A percentile compares a stretch with the other conserved stretches of the same genome.
Conservation (phyloP, 2,888 invertebrate genomes). For the Tetheella fluctuosa region DNA sequence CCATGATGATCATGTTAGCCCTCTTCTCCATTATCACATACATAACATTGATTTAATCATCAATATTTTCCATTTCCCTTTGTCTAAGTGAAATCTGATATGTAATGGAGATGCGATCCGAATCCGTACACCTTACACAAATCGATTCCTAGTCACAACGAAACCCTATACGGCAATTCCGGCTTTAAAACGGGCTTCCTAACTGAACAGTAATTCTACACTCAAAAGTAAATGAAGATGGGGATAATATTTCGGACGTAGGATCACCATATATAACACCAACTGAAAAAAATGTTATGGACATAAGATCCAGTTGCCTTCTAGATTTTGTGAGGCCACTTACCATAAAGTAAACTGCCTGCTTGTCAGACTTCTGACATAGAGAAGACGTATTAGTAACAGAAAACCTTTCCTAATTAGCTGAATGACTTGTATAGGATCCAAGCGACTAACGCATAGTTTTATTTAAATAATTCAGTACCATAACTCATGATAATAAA, state of each 20-base stretch:
- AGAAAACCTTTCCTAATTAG: no score
- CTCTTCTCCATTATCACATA: background rate
- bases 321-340: no score
- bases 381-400: no score
- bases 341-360: no score
- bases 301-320: no score
- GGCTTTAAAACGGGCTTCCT: constrained; percentile 46
- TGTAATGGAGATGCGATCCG: constrained; percentile 10
- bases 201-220: constrained; percentile 39
- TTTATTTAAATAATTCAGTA: no score
- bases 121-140: constrained; percentile 32
- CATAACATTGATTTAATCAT: background rate
- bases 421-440: no score
- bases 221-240: constrained; percentile 27
- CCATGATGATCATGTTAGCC: no score
- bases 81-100: background rate
- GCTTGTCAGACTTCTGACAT: no score
- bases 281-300: background rate
- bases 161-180: constrained; percentile 53
- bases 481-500: no score
- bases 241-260: constrained; percentile 4
- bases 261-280: background rate
- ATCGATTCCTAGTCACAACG: constrained; percentile 44
- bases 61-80: background rate
- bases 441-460: no score